Conservation (phyloP, 2,113 vertebrate genomes). For the Axis porcinus region DNA sequence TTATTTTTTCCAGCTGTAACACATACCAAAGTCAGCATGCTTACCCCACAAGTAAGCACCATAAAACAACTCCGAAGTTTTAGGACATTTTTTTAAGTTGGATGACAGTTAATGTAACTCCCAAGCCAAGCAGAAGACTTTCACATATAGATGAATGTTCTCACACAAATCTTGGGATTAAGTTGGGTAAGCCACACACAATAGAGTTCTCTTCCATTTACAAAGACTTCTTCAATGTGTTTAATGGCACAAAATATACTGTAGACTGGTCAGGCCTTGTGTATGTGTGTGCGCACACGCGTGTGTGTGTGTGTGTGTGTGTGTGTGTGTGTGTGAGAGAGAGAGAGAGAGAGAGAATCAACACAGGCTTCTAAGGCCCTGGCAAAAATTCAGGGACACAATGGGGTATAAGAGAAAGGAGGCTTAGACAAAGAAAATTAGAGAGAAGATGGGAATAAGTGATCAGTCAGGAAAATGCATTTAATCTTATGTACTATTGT, state of each 20-base stretch:
- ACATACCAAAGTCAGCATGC: neutral
- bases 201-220: neutral
- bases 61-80: neutral
- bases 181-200: neutral
- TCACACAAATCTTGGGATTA: neutral
- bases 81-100: neutral
- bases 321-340: neutral
- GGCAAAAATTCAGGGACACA: neutral
- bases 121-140: neutral
- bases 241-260: neutral
- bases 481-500: neutral
- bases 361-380: neutral
- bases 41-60: neutral
- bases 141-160: neutral
- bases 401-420: neutral
- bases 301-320: no score
- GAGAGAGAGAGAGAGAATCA: neutral
- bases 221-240: neutral
- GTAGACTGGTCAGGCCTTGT: neutral
- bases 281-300: no score
- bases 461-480: neutral
- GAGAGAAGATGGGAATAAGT: neutral
- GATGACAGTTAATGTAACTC: neutral
- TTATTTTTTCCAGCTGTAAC: neutral
- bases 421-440: neutral